Conservation (phyloP, 2,888 invertebrate genomes). For the Spodoptera picta region DNA sequence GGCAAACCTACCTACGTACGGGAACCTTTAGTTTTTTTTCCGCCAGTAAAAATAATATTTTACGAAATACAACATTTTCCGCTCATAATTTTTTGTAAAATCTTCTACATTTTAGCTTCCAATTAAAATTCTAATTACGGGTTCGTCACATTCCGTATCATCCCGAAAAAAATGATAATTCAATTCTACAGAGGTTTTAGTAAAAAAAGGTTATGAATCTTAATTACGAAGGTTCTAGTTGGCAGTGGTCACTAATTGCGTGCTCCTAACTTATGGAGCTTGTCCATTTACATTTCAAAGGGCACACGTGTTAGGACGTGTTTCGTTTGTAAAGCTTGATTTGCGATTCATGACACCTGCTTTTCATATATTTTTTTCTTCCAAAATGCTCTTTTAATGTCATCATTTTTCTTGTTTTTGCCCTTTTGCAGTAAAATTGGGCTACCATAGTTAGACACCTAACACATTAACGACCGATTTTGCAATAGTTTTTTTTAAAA, state of each 20-base stretch:
- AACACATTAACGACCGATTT: too few species aligned
- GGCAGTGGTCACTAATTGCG: constrained; percentile 49
- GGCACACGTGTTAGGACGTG: constrained; percentile 27
- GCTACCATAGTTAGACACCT: too few species aligned
- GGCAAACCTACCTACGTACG: background rate
- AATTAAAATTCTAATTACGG: constrained; percentile 36
- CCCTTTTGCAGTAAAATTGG: too few species aligned
- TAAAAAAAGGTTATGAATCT: constrained; percentile 46
- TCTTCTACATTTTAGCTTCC: background rate
- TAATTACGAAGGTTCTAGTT: constrained; percentile 42
- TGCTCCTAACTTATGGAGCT: constrained; percentile 31
- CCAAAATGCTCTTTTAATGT: background rate
- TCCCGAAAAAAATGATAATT: constrained; percentile 28
- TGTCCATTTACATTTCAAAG: constrained; percentile 56
- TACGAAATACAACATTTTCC: background rate
- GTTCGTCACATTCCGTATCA: background rate
- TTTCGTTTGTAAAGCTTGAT: constrained; percentile 26
- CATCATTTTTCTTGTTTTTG: too few species aligned
- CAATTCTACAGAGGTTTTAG: constrained; percentile 25
- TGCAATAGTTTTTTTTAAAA: too few species aligned
- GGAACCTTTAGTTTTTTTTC: background rate
- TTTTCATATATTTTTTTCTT: constrained; percentile 16
- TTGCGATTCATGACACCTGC: constrained; percentile 41
- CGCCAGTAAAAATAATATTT: background rate
- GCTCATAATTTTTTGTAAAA: background rate